Evolutionary conservation across 2,888 invertebrate species (phyloP).

Genomic region (Protodeltote pygarga): DNA sequence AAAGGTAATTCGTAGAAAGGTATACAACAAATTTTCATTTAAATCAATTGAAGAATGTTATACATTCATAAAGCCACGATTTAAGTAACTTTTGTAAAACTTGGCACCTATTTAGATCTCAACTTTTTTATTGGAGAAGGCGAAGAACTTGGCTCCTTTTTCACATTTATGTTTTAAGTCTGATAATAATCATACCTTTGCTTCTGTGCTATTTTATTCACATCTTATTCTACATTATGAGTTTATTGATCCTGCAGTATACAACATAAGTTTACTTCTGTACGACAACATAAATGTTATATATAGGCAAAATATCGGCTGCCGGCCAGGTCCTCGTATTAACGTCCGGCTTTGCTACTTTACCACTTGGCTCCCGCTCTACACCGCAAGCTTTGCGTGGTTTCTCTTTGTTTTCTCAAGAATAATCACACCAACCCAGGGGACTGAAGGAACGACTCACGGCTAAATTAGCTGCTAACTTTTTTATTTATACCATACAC

Average conservation of each 20-base stretch:
- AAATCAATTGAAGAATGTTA: too few relatives aligned
- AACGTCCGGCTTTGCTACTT: conserved; percentile 60
- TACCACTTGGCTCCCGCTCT: conserved; percentile 54
- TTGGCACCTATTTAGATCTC: too few relatives aligned
- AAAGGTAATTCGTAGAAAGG: too few relatives aligned
- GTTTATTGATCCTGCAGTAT: conserved; percentile 27
- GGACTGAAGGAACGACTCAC: conserved; percentile 50
- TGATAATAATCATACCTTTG: conserved; percentile 4
- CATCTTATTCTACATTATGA: conserved; percentile 9
- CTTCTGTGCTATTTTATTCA: conserved; percentile 1
- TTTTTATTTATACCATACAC: conserved; percentile 52
- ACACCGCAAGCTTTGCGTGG: conserved; percentile 50
- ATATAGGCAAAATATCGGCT: conserved; percentile 58
- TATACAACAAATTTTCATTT: too few relatives aligned
- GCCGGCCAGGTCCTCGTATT: conserved; percentile 53
- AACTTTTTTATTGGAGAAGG: too few relatives aligned
- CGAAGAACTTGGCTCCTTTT: too few relatives aligned
- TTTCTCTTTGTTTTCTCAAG: conserved; percentile 62
- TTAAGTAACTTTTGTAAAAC: too few relatives aligned
- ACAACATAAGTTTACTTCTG: conserved; percentile 18
- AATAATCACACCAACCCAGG: conserved; percentile 52
- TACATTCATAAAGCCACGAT: too few relatives aligned
- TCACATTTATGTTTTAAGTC: neutral
- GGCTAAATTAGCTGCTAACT: conserved; percentile 56
- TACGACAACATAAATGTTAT: conserved; percentile 29